phyloP scores from a whole-genome alignment of 1,140 invertebrate species.

The Batillaria attramentaria region DNA sequence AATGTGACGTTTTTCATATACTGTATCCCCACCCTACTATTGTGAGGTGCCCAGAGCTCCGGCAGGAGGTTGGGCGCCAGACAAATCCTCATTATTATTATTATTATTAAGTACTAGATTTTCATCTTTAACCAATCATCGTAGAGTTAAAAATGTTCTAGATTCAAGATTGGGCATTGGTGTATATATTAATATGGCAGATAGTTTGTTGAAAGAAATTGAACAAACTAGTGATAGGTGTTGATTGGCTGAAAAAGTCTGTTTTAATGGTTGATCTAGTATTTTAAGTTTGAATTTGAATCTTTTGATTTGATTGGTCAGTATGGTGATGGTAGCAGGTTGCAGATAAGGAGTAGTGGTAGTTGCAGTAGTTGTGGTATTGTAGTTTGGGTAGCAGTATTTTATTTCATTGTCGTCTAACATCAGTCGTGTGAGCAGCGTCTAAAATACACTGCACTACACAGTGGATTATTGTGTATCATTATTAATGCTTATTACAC shows the following conservation, averaged over 20 bases:
- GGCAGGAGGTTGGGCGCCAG: background rate
- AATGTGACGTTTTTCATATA: background rate
- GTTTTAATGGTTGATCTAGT: too few relatives aligned
- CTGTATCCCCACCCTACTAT: background rate
- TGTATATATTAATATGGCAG: too few relatives aligned
- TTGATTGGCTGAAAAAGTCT: too few relatives aligned
- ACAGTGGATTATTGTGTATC: background rate
- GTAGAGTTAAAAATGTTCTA: background rate
- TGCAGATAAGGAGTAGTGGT: too few relatives aligned
- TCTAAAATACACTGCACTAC: background rate
- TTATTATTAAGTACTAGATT: background rate
- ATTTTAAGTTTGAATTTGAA: too few relatives aligned
- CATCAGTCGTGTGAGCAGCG: background rate
- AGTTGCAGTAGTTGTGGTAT: too few relatives aligned
- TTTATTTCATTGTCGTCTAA: too few relatives aligned
- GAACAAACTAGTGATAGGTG: too few relatives aligned
- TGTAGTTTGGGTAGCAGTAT: too few relatives aligned
- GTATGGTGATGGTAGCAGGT: too few relatives aligned
- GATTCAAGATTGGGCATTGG: background rate
- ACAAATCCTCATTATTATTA: background rate
- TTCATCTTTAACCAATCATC: background rate
- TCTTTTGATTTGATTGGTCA: too few relatives aligned
- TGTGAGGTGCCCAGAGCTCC: background rate
- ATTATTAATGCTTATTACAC: background rate
- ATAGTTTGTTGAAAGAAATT: too few relatives aligned